Evolutionary conservation across 2,888 invertebrate species (phyloP).

Genomic region (Sinotaia quadrata): DNA sequence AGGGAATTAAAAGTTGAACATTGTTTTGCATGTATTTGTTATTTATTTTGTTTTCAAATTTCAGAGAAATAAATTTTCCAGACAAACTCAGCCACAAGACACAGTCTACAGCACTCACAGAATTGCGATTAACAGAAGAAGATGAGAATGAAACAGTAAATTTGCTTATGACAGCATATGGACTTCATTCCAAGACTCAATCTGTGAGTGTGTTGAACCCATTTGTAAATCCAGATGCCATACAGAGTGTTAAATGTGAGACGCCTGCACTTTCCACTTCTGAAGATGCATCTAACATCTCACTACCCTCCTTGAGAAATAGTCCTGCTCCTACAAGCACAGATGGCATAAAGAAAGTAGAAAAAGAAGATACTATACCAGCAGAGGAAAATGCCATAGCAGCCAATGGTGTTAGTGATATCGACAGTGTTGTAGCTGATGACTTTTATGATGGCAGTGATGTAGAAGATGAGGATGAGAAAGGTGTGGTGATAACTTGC

Average conservation of each 20-base stretch:
- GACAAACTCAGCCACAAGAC: constrained; percentile 23
- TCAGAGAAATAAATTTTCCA: constrained; percentile 38
- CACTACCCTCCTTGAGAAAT: too few species aligned
- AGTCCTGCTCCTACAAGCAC: too few species aligned
- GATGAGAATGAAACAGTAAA: constrained; percentile 20
- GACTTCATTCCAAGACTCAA: background rate
- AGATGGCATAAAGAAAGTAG: background rate
- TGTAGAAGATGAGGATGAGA: constrained; percentile 12
- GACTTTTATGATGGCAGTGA: background rate
- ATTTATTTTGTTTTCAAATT: too few species aligned
- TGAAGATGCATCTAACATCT: too few species aligned
- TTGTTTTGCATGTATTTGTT: too few species aligned
- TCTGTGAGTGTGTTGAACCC: too few species aligned
- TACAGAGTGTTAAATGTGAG: too few species aligned
- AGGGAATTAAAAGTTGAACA: too few species aligned
- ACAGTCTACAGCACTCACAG: background rate
- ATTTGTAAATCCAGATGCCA: too few species aligned
- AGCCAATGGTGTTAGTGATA: background rate
- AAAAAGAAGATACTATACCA: background rate
- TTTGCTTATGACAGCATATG: constrained; percentile 19
- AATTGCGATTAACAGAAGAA: constrained; percentile 11
- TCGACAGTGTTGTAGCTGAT: background rate
- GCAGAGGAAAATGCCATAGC: background rate
- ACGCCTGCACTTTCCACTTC: too few species aligned
- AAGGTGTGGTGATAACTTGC: background rate